Percentiles rank a stretch among this genome's conserved stretches.
Evolutionary conservation across 92 coral and sea anemone species (phyloP).

Genomic region (Virgularia gustaviana): DNA sequence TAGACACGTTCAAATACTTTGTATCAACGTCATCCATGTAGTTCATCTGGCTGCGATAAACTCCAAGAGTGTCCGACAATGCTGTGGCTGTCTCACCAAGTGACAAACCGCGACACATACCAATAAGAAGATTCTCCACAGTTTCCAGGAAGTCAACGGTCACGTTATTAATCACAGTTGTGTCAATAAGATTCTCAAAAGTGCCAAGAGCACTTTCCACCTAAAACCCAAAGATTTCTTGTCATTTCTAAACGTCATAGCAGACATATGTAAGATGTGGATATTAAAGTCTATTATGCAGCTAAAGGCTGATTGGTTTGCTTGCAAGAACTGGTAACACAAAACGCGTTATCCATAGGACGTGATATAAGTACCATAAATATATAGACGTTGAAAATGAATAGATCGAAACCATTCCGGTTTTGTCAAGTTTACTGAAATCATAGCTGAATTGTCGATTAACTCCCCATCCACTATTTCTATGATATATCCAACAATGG

Average conservation of each 20-base stretch:
- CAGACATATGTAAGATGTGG: no score
- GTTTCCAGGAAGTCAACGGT: conserved; percentile 13
- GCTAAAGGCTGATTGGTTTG: no score
- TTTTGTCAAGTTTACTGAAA: no score
- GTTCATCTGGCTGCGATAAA: conserved; percentile 1
- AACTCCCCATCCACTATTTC: no score
- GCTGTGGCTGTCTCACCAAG: conserved; percentile 14
- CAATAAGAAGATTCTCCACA: conserved; percentile 14
- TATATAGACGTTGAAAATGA: no score
- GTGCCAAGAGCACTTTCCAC: conserved; percentile 9
- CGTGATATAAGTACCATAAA: no score
- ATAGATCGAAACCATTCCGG: no score
- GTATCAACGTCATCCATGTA: conserved; percentile 21
- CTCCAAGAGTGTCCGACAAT: background rate
- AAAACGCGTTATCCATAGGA: background rate
- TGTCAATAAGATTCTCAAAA: conserved; percentile 17
- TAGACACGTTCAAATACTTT: background rate
- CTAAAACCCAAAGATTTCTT: background rate
- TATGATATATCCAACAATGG: no score
- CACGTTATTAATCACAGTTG: conserved; percentile 11
- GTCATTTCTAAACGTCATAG: background rate
- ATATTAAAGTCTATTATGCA: no score
- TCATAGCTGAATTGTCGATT: no score
- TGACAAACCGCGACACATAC: conserved; percentile 7
- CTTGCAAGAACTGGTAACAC: background rate